Percentiles rank a stretch among this genome's conserved stretches.
Evolutionary conservation across 1,140 invertebrate species (phyloP).

Genomic region (Bombus vancouverensis): DNA sequence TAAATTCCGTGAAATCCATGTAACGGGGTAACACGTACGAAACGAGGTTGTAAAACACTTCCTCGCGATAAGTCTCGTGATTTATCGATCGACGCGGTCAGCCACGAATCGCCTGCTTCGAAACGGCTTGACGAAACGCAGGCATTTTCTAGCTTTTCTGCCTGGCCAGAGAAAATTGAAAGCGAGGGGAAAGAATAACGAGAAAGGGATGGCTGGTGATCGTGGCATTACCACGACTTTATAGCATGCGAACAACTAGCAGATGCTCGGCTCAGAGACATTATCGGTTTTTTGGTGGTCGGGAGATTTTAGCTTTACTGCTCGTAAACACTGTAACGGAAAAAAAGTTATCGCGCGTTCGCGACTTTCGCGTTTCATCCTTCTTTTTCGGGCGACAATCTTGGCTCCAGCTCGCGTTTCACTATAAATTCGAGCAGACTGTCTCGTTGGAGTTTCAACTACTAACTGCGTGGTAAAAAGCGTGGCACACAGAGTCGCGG

Average conservation of each 20-base stretch:
- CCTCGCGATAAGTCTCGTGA: constrained; percentile 50
- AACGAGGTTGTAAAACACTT: constrained; percentile 30
- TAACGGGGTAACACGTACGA: neutral
- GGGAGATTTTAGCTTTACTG: constrained; percentile 61
- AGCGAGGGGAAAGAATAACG: constrained; percentile 21
- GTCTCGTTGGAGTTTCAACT: neutral
- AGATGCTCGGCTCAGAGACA: constrained; percentile 56
- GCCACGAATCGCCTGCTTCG: neutral
- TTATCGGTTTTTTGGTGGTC: constrained; percentile 65
- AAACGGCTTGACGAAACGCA: constrained; percentile 26
- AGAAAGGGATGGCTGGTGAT: constrained; percentile 34
- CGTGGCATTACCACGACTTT: constrained; percentile 59
- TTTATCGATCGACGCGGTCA: constrained; percentile 37
- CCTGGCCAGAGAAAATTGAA: constrained; percentile 18
- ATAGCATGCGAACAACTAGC: constrained; percentile 56
- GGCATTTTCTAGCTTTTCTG: neutral
- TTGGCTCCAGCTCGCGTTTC: constrained; percentile 11
- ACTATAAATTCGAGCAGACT: constrained; percentile 41
- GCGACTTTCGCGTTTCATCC: constrained; percentile 47
- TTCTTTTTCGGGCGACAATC: constrained; percentile 26
- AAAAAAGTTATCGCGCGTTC: constrained; percentile 63
- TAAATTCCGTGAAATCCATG: constrained; percentile 8
- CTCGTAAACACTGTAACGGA: constrained; percentile 57
- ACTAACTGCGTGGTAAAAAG: neutral
- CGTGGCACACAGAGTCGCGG: no score